Evolutionary conservation across 2,888 invertebrate genomes (phyloP).

Genomic region (Cyrtodaria siliqua): DNA sequence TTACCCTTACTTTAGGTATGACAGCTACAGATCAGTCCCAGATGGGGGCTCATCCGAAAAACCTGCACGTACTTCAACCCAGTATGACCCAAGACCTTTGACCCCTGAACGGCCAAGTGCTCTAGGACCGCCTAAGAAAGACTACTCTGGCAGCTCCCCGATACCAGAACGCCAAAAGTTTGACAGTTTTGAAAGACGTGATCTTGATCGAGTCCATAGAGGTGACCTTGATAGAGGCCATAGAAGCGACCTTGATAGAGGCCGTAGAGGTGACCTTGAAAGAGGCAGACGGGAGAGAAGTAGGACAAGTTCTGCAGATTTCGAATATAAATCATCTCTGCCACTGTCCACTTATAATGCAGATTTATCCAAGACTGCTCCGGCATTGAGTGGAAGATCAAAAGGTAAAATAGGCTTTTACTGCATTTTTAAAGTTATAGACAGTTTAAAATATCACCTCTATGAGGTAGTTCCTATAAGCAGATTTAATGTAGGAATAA

Average conservation of each 20-base stretch:
- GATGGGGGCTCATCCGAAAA: constrained; percentile 68
- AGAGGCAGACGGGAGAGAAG: constrained; percentile 35
- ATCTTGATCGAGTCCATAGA: constrained; percentile 2
- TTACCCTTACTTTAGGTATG: constrained; percentile 59
- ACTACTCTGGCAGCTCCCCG: neutral
- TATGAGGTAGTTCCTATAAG: too few relatives aligned
- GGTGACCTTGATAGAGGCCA: constrained; percentile 8
- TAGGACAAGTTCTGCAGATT: constrained; percentile 57
- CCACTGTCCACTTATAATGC: constrained; percentile 24
- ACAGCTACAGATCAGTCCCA: constrained; percentile 64
- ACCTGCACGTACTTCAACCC: constrained; percentile 13
- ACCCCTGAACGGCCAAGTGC: constrained; percentile 50
- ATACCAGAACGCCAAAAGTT: constrained; percentile 5
- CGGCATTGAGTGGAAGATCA: constrained; percentile 52
- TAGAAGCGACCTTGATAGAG: constrained; percentile 20
- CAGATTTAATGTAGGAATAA: too few relatives aligned
- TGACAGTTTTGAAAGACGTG: constrained; percentile 26
- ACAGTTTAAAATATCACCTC: too few relatives aligned
- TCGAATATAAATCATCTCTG: constrained; percentile 42
- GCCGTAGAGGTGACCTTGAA: constrained; percentile 1
- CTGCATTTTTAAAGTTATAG: too few relatives aligned
- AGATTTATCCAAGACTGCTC: constrained; percentile 54
- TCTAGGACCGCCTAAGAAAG: constrained; percentile 25
- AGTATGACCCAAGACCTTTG: constrained; percentile 32
- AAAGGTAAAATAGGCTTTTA: constrained; percentile 41